phyloP scores from a whole-genome alignment of 2,888 invertebrate species.

The Frankliniella fusca region DNA sequence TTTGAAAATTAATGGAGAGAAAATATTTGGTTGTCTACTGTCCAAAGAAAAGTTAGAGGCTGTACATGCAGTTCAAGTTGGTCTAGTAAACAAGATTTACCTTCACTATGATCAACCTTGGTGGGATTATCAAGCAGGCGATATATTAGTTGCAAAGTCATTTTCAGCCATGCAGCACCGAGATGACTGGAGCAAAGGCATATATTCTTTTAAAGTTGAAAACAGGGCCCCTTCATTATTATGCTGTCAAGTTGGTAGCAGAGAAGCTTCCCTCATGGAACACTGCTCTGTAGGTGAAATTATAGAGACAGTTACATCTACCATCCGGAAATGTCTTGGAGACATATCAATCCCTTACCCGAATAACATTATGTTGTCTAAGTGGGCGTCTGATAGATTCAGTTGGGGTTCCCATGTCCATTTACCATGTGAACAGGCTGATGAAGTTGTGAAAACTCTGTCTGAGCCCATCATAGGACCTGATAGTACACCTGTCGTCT shows the following conservation, averaged over 20 bases:
- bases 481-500: background rate
- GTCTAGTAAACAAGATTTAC: background rate
- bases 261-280: slow-evolving; percentile 7
- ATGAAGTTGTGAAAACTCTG: background rate
- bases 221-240: background rate
- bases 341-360: background rate
- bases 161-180: background rate
- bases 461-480: background rate
- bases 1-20: background rate
- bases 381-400: background rate
- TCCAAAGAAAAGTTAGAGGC: background rate
- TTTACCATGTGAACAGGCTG: background rate
- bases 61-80: background rate
- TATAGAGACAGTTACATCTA: background rate
- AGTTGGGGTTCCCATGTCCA: background rate
- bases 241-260: background rate
- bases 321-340: background rate
- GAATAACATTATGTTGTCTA: background rate
- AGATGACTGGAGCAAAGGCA: background rate
- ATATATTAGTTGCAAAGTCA: background rate
- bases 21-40: background rate
- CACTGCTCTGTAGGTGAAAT: background rate
- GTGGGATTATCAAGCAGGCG: background rate
- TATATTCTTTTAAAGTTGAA: background rate
- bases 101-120: slow-evolving; percentile 10